A percentile compares a stretch with the other conserved stretches of the same genome.
phyloP scores from a whole-genome alignment of 2,888 invertebrate genomes.

The Trichopoda pennipes region DNA sequence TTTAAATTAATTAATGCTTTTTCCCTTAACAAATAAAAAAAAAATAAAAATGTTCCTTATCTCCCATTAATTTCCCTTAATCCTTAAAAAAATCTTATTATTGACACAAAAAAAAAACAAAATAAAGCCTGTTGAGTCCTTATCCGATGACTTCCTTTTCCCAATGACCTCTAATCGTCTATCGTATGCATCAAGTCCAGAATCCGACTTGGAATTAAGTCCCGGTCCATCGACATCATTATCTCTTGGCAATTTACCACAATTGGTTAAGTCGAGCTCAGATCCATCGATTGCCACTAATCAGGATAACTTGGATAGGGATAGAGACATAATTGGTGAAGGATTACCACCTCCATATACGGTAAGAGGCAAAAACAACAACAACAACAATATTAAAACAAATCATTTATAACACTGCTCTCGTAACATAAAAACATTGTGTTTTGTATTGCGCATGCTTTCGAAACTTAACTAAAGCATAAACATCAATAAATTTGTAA shows the following conservation, averaged over 20 bases:
- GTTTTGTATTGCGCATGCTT: slow-evolving; percentile 53
- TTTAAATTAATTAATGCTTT: slow-evolving; percentile 67
- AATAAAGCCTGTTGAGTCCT: slow-evolving; percentile 94
- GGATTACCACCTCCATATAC: slow-evolving; percentile 92
- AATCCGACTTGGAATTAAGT: slow-evolving; percentile 95
- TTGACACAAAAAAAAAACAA: slow-evolving; percentile 61
- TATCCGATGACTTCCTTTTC: slow-evolving; percentile 99
- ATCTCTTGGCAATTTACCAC: slow-evolving; percentile 83
- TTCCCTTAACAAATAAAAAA: slow-evolving; percentile 16
- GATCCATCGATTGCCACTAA: slow-evolving; percentile 97
- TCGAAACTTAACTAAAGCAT: slow-evolving; percentile 40
- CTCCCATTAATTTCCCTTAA: slow-evolving; percentile 1
- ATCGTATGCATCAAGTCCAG: slow-evolving; percentile 97
- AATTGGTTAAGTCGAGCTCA: slow-evolving; percentile 91
- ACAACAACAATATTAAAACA: slow-evolving; percentile 50
- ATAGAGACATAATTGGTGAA: slow-evolving; percentile 84
- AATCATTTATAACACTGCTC: slow-evolving; percentile 47
- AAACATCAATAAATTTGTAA: slow-evolving; percentile 9
- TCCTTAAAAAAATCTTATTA: slow-evolving; percentile 34
- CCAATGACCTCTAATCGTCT: slow-evolving; percentile 97
- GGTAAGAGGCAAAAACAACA: slow-evolving; percentile 82
- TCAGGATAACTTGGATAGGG: slow-evolving; percentile 89
- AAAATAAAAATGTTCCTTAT: slow-evolving; percentile 33
- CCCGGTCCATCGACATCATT: slow-evolving; percentile 85
- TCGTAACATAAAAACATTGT: slow-evolving; percentile 39